phyloP scores from a whole-genome alignment of 2,888 invertebrate genomes.

The Protophormia terraenovae region DNA sequence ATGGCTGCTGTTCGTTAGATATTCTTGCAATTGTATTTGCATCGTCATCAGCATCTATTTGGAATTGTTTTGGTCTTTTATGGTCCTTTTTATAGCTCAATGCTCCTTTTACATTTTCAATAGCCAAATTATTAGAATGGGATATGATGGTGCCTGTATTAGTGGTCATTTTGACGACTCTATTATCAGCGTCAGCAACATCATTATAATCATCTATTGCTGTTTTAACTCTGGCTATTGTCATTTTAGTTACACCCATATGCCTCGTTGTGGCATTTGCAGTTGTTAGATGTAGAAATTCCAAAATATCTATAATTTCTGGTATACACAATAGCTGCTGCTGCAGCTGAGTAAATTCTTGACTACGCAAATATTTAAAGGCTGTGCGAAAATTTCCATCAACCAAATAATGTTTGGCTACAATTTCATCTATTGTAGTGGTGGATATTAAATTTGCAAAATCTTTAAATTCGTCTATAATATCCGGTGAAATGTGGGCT shows the following conservation, averaged over 20 bases:
- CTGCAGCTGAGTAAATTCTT: constrained; percentile 71
- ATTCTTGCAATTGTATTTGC: not conserved
- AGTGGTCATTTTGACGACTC: constrained; percentile 45
- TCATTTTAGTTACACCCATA: constrained; percentile 34
- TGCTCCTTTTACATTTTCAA: not conserved
- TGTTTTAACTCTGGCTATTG: constrained; percentile 17
- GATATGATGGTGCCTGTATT: constrained; percentile 22
- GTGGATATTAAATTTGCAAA: constrained; percentile 74
- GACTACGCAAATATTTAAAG: constrained; percentile 72
- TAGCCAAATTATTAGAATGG: not conserved
- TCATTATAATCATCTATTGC: constrained; percentile 42
- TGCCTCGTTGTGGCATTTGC: constrained; percentile 40
- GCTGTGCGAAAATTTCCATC: constrained; percentile 75
- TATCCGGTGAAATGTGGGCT: constrained; percentile 72
- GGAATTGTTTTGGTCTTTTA: constrained; percentile 33
- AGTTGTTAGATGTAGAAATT: constrained; percentile 74
- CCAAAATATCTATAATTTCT: constrained; percentile 74
- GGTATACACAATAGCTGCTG: constrained; percentile 72
- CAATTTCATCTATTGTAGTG: constrained; percentile 71
- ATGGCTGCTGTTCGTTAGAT: constrained; percentile 13
- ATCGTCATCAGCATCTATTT: constrained; percentile 8
- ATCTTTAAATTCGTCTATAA: constrained; percentile 73
- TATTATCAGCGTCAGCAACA: constrained; percentile 17
- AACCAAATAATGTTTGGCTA: constrained; percentile 73
- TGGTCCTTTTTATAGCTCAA: not conserved